These are phyloP conservation scores for Urocynchramus pylzowi DNA, from an alignment of 2,113 vertebrate species.

Conservation along the genomic window DNA sequence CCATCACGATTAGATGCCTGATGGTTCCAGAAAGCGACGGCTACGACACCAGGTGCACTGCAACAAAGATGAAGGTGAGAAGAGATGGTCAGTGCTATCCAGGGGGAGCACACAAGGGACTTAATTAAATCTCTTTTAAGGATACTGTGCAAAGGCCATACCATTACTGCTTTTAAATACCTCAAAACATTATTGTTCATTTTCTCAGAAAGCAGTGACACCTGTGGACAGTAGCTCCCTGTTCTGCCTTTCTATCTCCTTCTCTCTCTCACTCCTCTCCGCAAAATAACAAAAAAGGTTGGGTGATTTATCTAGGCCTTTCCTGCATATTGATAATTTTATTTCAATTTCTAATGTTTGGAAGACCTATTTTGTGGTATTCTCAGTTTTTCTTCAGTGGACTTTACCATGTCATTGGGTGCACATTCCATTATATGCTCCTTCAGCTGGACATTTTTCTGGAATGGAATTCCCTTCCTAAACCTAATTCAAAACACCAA, in stretches of 20 bases:
- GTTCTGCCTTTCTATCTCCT: neutral
- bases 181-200: neutral
- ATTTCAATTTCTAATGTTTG: neutral
- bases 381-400: neutral
- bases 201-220: neutral
- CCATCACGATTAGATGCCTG: neutral
- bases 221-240: neutral
- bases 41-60: neutral
- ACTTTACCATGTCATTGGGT: neutral
- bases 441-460: neutral
- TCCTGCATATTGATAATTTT: neutral
- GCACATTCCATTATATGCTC: neutral
- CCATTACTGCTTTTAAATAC: neutral
- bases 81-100: neutral
- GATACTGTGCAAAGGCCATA: neutral
- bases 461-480: neutral
- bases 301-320: neutral
- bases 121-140: neutral
- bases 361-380: neutral
- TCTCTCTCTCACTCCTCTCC: neutral
- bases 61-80: neutral
- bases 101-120: neutral
- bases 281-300: neutral
- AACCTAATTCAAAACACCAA: neutral
- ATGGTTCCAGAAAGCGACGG: neutral